Percentiles rank a stretch among this genome's conserved stretches.
Evolutionary conservation across 2,113 vertebrate species (phyloP).

Genomic region (Penelope pileata): DNA sequence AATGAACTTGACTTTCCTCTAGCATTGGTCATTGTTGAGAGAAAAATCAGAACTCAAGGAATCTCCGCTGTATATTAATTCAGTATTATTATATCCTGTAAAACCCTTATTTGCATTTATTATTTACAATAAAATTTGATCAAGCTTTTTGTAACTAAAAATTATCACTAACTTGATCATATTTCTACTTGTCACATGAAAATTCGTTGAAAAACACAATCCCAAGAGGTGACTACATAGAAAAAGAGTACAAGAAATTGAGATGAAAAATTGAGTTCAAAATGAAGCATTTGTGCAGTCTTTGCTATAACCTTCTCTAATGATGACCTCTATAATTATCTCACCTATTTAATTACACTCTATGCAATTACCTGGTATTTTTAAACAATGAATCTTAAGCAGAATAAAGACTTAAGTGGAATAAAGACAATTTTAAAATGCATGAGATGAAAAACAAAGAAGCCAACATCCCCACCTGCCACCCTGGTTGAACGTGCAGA

Average conservation of each 20-base stretch:
- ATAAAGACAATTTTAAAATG: background rate
- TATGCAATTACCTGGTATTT: conserved; percentile 1
- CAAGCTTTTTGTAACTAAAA: conserved; percentile 7
- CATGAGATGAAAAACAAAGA: background rate
- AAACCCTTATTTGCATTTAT: background rate
- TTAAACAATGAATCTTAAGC: conserved; percentile 4
- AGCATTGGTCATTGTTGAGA: background rate
- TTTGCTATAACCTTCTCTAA: conserved; percentile 1
- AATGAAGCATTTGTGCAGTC: background rate
- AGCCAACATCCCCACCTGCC: background rate
- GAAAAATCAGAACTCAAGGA: background rate
- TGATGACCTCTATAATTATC: conserved; percentile 60
- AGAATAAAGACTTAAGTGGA: background rate
- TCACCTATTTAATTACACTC: conserved; percentile 55
- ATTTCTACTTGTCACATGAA: background rate
- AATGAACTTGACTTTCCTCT: background rate
- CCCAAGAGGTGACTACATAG: background rate
- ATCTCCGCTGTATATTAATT: background rate
- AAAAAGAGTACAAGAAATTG: background rate
- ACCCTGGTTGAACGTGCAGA: background rate
- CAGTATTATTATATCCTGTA: background rate
- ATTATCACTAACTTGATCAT: background rate
- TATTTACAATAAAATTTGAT: background rate
- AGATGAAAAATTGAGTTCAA: conserved; percentile 25
- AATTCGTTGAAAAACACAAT: background rate